Percentiles rank a stretch among this genome's conserved stretches.
These are phyloP conservation scores for Microplitis demolitor DNA, from an alignment of 1,140 invertebrate genomes.

Conservation along the genomic window DNA sequence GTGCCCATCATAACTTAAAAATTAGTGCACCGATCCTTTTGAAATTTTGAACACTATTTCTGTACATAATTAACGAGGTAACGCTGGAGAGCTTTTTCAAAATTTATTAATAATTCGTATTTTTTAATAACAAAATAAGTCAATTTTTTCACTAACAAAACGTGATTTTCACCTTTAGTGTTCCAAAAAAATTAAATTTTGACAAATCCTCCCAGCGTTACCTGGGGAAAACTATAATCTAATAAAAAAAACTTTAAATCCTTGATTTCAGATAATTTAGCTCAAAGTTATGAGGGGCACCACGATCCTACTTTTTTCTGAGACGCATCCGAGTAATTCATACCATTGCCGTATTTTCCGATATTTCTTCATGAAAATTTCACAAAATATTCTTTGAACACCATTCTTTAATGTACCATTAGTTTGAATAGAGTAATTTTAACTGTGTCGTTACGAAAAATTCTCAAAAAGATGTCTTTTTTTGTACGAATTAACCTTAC, in stretches of 20 bases:
- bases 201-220: neutral
- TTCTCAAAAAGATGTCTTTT: neutral
- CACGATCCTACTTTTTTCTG: neutral
- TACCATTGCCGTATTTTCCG: too few species aligned
- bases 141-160: too few species aligned
- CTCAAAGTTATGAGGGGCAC: constrained; percentile 3
- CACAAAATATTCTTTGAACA: neutral
- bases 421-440: neutral
- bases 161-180: too few species aligned
- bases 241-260: neutral
- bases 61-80: too few species aligned
- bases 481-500: neutral
- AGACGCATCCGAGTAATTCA: too few species aligned
- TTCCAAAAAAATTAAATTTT: neutral
- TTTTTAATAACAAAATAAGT: too few species aligned
- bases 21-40: too few species aligned
- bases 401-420: constrained; percentile 3
- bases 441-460: neutral
- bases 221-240: neutral
- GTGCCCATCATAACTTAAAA: too few species aligned
- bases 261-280: constrained; percentile 11
- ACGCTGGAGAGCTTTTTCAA: too few species aligned
- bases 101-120: too few species aligned
- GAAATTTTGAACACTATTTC: too few species aligned
- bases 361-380: too few species aligned